Evolutionary conservation across 2,113 vertebrate species (phyloP).

Genomic region (Amphiprion ocellaris): DNA sequence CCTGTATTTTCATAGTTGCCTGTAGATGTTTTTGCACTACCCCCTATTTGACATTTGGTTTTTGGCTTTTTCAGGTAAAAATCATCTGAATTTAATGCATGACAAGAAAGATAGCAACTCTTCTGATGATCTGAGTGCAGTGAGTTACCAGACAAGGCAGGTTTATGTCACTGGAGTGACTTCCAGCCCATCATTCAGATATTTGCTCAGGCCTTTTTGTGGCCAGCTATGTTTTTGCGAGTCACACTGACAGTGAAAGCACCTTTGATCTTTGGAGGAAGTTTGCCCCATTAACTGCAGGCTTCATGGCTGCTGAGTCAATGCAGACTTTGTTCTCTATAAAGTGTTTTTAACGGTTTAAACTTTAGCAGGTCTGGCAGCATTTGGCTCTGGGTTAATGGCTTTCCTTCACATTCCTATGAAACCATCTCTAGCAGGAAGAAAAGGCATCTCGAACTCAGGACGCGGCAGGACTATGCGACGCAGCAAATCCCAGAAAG

Average conservation of each 20-base stretch:
- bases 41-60: neutral
- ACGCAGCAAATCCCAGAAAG: constrained; percentile 24
- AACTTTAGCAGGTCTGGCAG: constrained; percentile 3
- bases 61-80: neutral
- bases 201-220: constrained; percentile 46
- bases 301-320: constrained; percentile 31
- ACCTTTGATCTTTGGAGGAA: constrained; percentile 78
- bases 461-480: constrained; percentile 7
- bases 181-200: neutral
- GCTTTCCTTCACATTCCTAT: constrained; percentile 83
- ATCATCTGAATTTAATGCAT: neutral
- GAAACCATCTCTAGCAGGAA: constrained; percentile 28
- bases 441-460: neutral
- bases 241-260: constrained; percentile 6
- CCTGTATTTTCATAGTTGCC: neutral
- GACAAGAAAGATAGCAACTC: neutral
- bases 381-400: constrained; percentile 59
- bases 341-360: constrained; percentile 47
- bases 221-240: constrained; percentile 38
- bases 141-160: neutral
- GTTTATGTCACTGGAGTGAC: neutral
- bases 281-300: constrained; percentile 19
- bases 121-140: neutral
- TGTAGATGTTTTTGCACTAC: neutral
- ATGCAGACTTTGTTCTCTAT: constrained; percentile 68